phyloP scores from a whole-genome alignment of 2,888 invertebrate species.

The Drosophila suboccidentalis region DNA sequence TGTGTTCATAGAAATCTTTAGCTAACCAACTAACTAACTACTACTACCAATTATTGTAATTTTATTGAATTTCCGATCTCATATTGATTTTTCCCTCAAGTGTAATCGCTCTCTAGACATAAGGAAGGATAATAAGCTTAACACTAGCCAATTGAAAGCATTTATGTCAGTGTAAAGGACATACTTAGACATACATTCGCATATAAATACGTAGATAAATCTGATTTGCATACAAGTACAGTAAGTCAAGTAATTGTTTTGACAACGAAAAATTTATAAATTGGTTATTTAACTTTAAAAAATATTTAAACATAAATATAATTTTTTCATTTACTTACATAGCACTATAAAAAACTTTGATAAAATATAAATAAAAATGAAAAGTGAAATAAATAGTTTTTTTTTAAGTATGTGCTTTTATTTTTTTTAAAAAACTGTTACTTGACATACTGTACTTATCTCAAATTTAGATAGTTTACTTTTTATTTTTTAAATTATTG shows the following conservation, averaged over 20 bases:
- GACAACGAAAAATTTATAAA: too few relatives aligned
- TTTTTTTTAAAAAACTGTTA: neutral
- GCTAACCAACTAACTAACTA: constrained; percentile 11
- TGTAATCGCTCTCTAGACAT: constrained; percentile 40
- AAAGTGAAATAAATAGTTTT: too few relatives aligned
- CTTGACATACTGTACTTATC: constrained; percentile 7
- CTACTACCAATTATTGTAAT: constrained; percentile 3
- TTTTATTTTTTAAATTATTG: constrained; percentile 12
- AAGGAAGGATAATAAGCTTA: constrained; percentile 69
- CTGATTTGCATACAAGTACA: constrained; percentile 20
- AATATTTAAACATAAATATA: too few relatives aligned
- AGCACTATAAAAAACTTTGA: too few relatives aligned
- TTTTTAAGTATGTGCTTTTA: neutral
- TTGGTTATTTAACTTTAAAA: too few relatives aligned
- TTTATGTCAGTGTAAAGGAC: constrained; percentile 62
- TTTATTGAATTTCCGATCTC: constrained; percentile 2
- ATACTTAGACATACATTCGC: constrained; percentile 27
- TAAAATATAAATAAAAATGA: too few relatives aligned
- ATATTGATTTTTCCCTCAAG: neutral
- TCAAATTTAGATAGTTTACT: constrained; percentile 28
- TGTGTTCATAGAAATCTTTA: constrained; percentile 63
- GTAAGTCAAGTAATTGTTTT: neutral
- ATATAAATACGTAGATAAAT: constrained; percentile 39
- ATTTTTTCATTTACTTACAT: too few relatives aligned
- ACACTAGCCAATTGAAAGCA: constrained; percentile 77